phyloP scores from a whole-genome alignment of 2,888 invertebrate genomes.

The Altica lythri region DNA sequence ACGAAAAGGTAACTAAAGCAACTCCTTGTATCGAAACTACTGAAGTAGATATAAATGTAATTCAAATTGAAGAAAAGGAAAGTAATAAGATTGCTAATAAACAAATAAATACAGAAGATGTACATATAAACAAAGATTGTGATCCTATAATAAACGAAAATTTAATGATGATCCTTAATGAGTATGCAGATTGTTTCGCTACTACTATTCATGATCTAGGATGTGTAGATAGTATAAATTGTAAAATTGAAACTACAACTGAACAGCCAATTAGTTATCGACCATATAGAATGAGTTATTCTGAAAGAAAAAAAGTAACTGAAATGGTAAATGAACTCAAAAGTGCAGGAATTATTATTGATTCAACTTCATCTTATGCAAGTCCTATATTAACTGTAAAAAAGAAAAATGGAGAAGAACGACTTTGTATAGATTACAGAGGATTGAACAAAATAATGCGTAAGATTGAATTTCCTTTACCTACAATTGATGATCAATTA shows the following conservation, averaged over 20 bases:
- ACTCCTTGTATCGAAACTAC: too few species aligned
- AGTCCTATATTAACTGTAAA: constrained; percentile 30
- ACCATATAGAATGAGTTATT: neutral
- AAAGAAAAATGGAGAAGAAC: constrained; percentile 37
- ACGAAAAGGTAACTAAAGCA: too few species aligned
- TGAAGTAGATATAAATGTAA: too few species aligned
- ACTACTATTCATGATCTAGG: too few species aligned
- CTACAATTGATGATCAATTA: constrained; percentile 46
- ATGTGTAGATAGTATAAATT: too few species aligned
- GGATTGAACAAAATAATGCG: constrained; percentile 45
- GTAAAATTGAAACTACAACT: too few species aligned
- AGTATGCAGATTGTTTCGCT: too few species aligned
- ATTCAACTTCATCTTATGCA: neutral
- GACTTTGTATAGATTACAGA: constrained; percentile 44
- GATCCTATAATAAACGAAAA: neutral
- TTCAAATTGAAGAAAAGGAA: neutral
- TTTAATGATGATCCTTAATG: too few species aligned
- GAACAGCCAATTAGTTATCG: too few species aligned
- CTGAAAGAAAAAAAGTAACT: neutral
- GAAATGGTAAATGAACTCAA: neutral
- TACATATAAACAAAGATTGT: neutral
- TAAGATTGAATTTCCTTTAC: constrained; percentile 46
- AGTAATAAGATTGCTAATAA: too few species aligned
- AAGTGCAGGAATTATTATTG: neutral
- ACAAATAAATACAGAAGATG: too few species aligned